Percentiles rank a stretch among this genome's conserved stretches.
These are phyloP conservation scores for Drosophila tsacasi DNA, from an alignment of 1,140 invertebrate species.

Conservation along the genomic window DNA sequence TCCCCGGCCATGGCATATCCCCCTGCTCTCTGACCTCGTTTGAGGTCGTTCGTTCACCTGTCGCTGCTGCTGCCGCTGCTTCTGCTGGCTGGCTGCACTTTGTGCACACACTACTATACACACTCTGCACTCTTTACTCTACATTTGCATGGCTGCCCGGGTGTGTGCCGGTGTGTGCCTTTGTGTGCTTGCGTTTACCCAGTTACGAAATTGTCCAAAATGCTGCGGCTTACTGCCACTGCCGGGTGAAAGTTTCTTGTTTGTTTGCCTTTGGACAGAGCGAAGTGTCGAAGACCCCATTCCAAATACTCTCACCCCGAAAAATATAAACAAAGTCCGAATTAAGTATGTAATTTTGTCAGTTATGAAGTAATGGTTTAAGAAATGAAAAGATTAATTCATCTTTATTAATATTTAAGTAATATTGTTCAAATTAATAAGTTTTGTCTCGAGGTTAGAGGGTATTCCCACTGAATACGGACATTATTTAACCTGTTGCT, in stretches of 20 bases:
- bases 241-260: constrained; percentile 76
- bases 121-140: constrained; percentile 34
- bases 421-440: not conserved
- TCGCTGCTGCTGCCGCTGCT: constrained; percentile 62
- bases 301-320: constrained; percentile 1
- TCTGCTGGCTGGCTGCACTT: constrained; percentile 64
- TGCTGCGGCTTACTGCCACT: constrained; percentile 77
- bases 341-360: too few species aligned
- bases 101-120: constrained; percentile 55
- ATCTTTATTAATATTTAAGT: not conserved
- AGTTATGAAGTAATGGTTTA: not conserved
- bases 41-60: constrained; percentile 84
- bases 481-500: not conserved
- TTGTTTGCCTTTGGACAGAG: constrained; percentile 52
- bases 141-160: constrained; percentile 69
- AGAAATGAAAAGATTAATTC: not conserved
- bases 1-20: constrained; percentile 24
- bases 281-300: constrained; percentile 1
- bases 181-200: constrained; percentile 64
- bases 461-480: not conserved
- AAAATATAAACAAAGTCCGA: not conserved
- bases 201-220: constrained; percentile 83
- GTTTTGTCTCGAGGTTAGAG: not conserved
- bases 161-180: constrained; percentile 27
- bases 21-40: constrained; percentile 72